A percentile compares a stretch with the other conserved stretches of the same genome.
Evolutionary conservation across 2,113 vertebrate genomes (phyloP).

Genomic region (Tupaia tana): DNA sequence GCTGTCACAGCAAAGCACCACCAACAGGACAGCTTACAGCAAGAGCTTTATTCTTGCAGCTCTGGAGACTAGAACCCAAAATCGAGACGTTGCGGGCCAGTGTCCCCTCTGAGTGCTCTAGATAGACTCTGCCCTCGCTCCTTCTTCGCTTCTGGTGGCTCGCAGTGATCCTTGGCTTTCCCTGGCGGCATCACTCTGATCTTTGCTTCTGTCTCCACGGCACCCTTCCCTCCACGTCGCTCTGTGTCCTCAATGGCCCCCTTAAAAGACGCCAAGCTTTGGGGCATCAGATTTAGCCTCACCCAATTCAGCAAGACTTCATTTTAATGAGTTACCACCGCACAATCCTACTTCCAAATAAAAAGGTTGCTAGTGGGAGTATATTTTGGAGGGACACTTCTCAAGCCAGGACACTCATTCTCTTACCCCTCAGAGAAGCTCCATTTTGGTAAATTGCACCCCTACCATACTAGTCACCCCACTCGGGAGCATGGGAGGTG

Average conservation of each 20-base stretch:
- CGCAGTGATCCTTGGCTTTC: background rate
- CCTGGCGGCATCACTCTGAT: background rate
- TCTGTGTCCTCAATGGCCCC: background rate
- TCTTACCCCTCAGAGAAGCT: background rate
- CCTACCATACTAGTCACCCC: background rate
- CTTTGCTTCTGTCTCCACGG: background rate
- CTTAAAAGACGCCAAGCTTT: background rate
- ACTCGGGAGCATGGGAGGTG: background rate
- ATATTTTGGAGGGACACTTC: background rate
- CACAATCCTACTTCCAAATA: background rate
- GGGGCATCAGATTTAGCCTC: background rate
- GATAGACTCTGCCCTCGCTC: background rate
- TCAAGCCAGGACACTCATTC: fast-evolving
- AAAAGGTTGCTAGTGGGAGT: background rate
- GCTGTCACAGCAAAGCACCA: background rate
- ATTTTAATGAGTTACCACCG: background rate
- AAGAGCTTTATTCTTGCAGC: background rate
- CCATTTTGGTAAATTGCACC: background rate
- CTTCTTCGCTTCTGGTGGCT: background rate
- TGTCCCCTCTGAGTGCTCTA: fast-evolving
- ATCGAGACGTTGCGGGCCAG: too few species aligned
- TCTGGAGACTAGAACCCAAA: background rate
- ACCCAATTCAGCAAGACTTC: background rate
- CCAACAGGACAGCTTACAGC: background rate
- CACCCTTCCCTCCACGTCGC: too few species aligned